Conservation (phyloP, 2,888 invertebrate genomes). For the Polymixis flavicincta region DNA sequence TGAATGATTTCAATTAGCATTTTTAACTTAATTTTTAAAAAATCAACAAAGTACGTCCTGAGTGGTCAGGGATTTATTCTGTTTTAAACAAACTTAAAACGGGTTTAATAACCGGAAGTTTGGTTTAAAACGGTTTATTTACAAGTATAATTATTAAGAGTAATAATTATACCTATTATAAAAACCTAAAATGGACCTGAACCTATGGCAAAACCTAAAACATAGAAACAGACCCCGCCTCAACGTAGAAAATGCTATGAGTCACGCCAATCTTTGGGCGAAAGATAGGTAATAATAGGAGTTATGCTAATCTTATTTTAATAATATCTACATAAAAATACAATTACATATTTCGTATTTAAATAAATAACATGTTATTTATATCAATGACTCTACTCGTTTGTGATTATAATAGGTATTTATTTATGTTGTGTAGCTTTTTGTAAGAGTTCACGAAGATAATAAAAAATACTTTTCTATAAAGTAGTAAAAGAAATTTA, state of each 20-base stretch:
- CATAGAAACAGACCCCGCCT: constrained; percentile 3
- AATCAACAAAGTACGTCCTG: no score
- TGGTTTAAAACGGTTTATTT: no score
- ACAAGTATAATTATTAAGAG: not conserved
- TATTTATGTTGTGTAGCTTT: constrained; percentile 23
- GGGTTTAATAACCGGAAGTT: no score
- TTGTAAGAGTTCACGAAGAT: constrained; percentile 20
- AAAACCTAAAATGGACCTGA: no score
- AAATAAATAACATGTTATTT: constrained; percentile 55
- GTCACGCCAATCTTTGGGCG: constrained; percentile 27
- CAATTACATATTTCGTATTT: constrained; percentile 45
- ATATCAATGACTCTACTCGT: constrained; percentile 51
- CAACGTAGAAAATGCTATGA: constrained; percentile 29
- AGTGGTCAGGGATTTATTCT: no score
- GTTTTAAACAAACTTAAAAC: no score
- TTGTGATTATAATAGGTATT: constrained; percentile 16
- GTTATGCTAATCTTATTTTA: constrained; percentile 36
- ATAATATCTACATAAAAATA: constrained; percentile 51
- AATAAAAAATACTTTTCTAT: not conserved
- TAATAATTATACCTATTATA: no score
- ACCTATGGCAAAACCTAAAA: no score
- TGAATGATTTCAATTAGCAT: no score
- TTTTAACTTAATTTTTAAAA: no score
- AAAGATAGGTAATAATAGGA: constrained; percentile 53
- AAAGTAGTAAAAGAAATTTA: not conserved